Evolutionary conservation across 2,888 invertebrate genomes (phyloP).

Genomic region (Archaeoteleia sp.): DNA sequence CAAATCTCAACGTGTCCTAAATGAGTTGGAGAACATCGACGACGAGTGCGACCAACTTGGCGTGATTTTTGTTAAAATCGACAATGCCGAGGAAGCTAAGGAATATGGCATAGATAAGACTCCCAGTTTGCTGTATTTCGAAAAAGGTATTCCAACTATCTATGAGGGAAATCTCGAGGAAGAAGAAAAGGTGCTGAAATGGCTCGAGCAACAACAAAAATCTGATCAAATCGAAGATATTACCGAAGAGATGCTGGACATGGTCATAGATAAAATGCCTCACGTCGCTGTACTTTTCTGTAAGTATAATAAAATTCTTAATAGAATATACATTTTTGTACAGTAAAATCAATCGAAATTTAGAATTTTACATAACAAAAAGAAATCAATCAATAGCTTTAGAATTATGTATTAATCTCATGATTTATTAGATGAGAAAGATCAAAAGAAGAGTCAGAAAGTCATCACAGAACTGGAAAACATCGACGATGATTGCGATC

Average conservation of each 20-base stretch:
- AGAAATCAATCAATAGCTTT: no score
- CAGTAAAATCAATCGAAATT: no score
- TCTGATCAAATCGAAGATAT: constrained; percentile 95
- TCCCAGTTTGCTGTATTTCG: constrained; percentile 88
- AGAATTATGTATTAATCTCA: constrained; percentile 11
- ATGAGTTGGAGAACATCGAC: constrained; percentile 94
- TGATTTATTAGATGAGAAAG: constrained; percentile 86
- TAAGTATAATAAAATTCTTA: no score
- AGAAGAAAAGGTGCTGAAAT: constrained; percentile 90
- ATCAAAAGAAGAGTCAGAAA: constrained; percentile 92
- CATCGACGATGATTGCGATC: constrained; percentile 95
- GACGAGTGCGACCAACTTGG: constrained; percentile 93
- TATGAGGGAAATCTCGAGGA: constrained; percentile 90
- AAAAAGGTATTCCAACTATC: constrained; percentile 91
- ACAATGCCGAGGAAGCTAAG: constrained; percentile 91
- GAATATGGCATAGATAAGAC: constrained; percentile 94
- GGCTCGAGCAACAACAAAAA: constrained; percentile 89
- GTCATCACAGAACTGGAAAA: constrained; percentile 89
- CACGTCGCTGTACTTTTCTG: constrained; percentile 94
- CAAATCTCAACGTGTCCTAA: constrained; percentile 88
- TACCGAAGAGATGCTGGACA: constrained; percentile 94
- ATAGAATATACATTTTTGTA: background rate
- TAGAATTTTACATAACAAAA: no score
- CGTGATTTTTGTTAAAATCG: constrained; percentile 94
- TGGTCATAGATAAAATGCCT: constrained; percentile 90